A percentile compares a stretch with the other conserved stretches of the same genome.
Conservation (phyloP, 2,888 invertebrate genomes). For the Piscicola geometra region DNA sequence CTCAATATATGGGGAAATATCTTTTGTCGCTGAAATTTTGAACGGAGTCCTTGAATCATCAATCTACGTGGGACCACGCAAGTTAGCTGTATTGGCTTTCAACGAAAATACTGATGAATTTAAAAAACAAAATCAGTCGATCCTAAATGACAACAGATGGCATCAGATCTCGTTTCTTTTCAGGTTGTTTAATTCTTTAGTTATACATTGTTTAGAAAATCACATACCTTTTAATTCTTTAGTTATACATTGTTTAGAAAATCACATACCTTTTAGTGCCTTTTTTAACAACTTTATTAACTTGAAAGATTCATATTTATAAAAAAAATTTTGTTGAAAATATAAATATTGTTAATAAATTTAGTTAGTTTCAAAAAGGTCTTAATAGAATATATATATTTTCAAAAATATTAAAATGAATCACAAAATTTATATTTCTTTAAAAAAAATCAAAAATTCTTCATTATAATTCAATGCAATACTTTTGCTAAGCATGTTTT, state of each 20-base stretch:
- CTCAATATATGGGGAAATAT: background rate
- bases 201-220: too few species aligned
- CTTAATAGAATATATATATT: too few species aligned
- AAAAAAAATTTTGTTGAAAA: background rate
- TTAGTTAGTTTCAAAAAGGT: too few species aligned
- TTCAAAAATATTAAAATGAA: too few species aligned
- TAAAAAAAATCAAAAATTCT: too few species aligned
- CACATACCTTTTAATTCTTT: too few species aligned
- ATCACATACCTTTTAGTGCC: too few species aligned
- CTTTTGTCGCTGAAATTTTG: background rate
- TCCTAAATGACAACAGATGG: slow-evolving; percentile 17
- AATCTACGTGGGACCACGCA: background rate
- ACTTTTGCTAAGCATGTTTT: background rate
- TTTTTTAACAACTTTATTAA: too few species aligned
- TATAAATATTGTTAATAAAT: too few species aligned
- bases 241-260: too few species aligned
- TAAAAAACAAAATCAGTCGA: background rate
- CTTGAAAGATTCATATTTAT: slow-evolving; percentile 1
- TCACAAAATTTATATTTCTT: too few species aligned
- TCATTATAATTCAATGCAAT: too few species aligned
- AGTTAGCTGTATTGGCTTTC: background rate
- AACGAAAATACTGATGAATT: background rate
- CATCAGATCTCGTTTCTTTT: slow-evolving; percentile 24
- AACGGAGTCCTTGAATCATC: background rate
- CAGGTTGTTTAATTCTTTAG: slow-evolving; percentile 19